A percentile compares a stretch with the other conserved stretches of the same genome.
These are phyloP conservation scores for Drosophila rellima DNA, from an alignment of 2,888 invertebrate species.

Conservation along the genomic window DNA sequence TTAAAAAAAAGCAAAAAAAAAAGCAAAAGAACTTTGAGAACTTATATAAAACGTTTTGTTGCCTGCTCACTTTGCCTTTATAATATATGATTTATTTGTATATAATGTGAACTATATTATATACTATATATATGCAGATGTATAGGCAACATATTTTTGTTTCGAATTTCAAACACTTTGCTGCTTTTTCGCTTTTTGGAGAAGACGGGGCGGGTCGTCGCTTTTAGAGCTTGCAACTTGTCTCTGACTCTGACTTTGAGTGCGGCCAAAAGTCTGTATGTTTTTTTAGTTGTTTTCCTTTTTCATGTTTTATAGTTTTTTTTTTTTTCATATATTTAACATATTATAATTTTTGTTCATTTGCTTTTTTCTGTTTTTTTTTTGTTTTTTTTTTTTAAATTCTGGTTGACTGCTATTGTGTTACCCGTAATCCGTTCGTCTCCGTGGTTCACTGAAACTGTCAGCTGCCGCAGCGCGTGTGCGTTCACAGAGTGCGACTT, in stretches of 20 bases:
- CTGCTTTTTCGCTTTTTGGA: slow-evolving; percentile 17
- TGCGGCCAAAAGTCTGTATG: slow-evolving; percentile 6
- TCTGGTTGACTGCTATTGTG: slow-evolving; percentile 43
- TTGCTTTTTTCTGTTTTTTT: slow-evolving; percentile 7
- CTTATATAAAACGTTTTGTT: slow-evolving; percentile 74
- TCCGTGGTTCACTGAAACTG: slow-evolving; percentile 86
- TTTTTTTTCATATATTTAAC: slow-evolving; percentile 2
- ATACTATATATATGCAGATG: slow-evolving; percentile 1
- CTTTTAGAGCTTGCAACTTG: background rate
- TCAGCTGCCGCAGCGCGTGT: slow-evolving; percentile 83
- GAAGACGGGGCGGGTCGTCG: slow-evolving; percentile 5
- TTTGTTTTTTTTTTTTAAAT: background rate
- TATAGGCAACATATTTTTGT: slow-evolving; percentile 38
- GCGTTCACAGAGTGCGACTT: slow-evolving; percentile 80
- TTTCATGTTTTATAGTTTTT: background rate
- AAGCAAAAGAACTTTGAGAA: slow-evolving; percentile 54
- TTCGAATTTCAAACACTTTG: slow-evolving; percentile 23
- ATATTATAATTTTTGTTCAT: slow-evolving; percentile 4
- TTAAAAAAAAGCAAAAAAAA: slow-evolving; percentile 34
- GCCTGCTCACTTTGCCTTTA: slow-evolving; percentile 64
- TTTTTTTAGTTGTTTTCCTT: slow-evolving; percentile 1
- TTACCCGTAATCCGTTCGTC: slow-evolving; percentile 86
- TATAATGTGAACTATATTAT: slow-evolving; percentile 17
- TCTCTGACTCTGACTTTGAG: slow-evolving; percentile 12
- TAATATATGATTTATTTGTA: slow-evolving; percentile 8